Base-by-base conservation (phyloP, 2,888 invertebrate genomes). In the Antitype chi region DNA sequence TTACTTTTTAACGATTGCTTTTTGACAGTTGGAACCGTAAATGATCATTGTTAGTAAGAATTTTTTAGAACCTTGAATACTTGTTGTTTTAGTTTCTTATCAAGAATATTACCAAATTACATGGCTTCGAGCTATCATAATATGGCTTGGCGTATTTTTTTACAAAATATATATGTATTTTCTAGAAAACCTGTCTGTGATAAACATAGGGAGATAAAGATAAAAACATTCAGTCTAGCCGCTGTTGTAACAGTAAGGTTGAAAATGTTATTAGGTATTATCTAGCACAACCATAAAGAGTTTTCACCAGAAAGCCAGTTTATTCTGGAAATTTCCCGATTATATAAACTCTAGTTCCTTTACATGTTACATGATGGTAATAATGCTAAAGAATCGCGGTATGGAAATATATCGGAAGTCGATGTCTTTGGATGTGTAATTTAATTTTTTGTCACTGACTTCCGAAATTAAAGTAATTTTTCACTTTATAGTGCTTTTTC, bases 21-120 rank as follows among this genome's bases (percentile, higher is more conserved):
- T 53, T 15, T 55, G 20, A 49, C 60, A 52, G n/a, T 69, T 69
- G 11, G 11, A 49, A 32, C 28, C 2, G 49, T 32, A 25, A 73
- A 63, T 15, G n/a, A n/a, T 38, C 6, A 63, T 68, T 59, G n/a
- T 73, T 57, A 2, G 23, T 76, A 6, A 2, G 7, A 8, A 32
- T 52, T 63, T 63, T 47, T 2, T 59, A 17, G 20, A 62, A 28
- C 15, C 1, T 47, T 49, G 4, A 23, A 43, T 28, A 28, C 28
- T 49, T 59, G 0, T 71, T 52, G 28, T 38, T 25, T 11, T 9
- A 28, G 59, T 23, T 38, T 70, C 53, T 49, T 75, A 55, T 74
- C 28, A 25, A 23, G 55, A 60, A 32, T 62, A 32, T 60, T 53
- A 47, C 59, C 32, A 57, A 57, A 57, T 64, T 49, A 55, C 55